A percentile compares a stretch with the other conserved stretches of the same genome.
Evolutionary conservation across 2,888 invertebrate genomes (phyloP).

Genomic region (Anoncus sp.): DNA sequence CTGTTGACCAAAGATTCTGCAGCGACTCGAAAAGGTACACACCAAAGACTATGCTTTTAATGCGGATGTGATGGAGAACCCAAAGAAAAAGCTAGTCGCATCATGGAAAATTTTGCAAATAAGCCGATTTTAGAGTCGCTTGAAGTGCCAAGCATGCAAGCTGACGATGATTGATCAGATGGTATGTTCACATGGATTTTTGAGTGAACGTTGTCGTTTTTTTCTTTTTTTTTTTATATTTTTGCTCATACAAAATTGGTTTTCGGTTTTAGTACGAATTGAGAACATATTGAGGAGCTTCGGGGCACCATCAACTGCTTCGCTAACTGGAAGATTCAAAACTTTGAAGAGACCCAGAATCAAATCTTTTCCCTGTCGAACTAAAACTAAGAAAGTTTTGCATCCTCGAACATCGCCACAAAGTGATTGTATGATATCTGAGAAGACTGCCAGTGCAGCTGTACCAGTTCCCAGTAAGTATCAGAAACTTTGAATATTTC

Average conservation of each 20-base stretch:
- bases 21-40: slow-evolving; percentile 22
- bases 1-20: not conserved
- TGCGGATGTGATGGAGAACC: slow-evolving; percentile 12
- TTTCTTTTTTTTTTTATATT: not conserved
- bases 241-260: not conserved
- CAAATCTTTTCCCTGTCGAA: not conserved
- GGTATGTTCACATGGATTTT: slow-evolving; percentile 1
- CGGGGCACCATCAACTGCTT: not conserved
- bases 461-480: not conserved
- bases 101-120: not conserved
- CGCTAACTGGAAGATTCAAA: not conserved
- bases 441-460: not conserved
- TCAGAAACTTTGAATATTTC: too few species aligned
- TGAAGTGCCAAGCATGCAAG: slow-evolving; percentile 3
- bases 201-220: too few species aligned
- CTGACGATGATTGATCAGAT: slow-evolving; percentile 2
- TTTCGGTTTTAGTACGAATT: not conserved
- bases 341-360: not conserved
- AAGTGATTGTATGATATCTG: not conserved
- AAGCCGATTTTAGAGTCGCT: slow-evolving; percentile 10
- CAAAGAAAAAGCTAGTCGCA: not conserved
- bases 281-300: not conserved
- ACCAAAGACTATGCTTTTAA: slow-evolving; percentile 31
- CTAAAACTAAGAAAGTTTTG: not conserved
- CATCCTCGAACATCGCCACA: not conserved